Base-by-base conservation (phyloP, 1,140 invertebrate genomes). In the Magallana ariakensis region DNA sequence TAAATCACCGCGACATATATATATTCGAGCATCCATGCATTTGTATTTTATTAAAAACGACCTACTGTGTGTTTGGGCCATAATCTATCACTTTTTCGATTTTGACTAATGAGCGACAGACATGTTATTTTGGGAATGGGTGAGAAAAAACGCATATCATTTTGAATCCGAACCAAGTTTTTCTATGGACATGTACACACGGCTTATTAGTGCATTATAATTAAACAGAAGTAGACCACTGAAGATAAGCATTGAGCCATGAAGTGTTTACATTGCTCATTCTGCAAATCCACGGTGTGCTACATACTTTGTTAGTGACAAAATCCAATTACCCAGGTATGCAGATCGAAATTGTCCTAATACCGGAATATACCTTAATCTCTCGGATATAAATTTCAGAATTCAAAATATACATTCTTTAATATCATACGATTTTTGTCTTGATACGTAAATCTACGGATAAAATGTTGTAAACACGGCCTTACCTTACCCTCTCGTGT, bases 401-500 rank as follows among this genome's bases (percentile, higher is more conserved):
- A 4, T 46, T 46, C 5, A 2, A 46, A 46, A 46, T 2, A 46
- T 46, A 46, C 5, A 5, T 46, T 46, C 33, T 4, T 46, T 2
- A 46, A 46, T 46, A 46, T 46, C 5, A 46, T 46, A 3, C 5
- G 33, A 46, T 46, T 3, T 62, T n/a, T 62, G 5, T 62, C 3
- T 19, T 16, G 16, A 15, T 62, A 1, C 15, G 19, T 19, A 16
- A 62, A 19, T n/a, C 19, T 62, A 62, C 16, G 16, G 33, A 46
- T 62, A n/a, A 16, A 62, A 16, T 7, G 33, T 11, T 26, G 22
- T 75, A 75, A 75, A 75, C 66, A 75, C 26, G 66, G 66, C 66
- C 66, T 75, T 75, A 75, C 66, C 66, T 75, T 26, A 75, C 66
- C 66, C 66, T 5, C 66, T 46, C 33, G 22, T 75, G 66, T 13